Evolutionary conservation across 2,113 vertebrate genomes (phyloP), one percentile per base, ranked within the genome.

Genomic region (Microcebus ravelobensis): DNA sequence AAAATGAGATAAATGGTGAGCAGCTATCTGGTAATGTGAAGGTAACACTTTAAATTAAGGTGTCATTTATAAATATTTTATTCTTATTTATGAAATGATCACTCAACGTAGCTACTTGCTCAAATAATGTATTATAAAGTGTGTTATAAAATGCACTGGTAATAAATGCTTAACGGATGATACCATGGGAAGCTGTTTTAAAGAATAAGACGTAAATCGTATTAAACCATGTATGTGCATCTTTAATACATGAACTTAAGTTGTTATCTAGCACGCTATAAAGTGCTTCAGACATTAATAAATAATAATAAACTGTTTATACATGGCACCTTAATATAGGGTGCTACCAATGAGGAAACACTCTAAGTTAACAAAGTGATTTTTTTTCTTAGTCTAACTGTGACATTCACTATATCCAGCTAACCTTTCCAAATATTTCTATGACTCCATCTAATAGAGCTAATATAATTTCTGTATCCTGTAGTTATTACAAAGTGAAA

Each of bases 11-110:
- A 95, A 97, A 99, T 98, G 97, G 97, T 79, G 96, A 98, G 97
- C 92, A 84, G 98, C 97, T 98, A 39, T 84, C 89, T 93, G 13
- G 97, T 98, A 99, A 99, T 98, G 97, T 27, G 97, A 98, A 98
- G 99, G 98, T 99, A 99, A 98, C 98, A 94, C 98, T 98, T 98
- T 98, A 99, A 99, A 99, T 99, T 98, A 98, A 99, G 98, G 98
- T 98, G 98, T 96, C 98, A 98, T 97, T 98, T 98, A 98, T 97
- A 98, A 98, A 98, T 98, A 97, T 98, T 98, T 98, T 98, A 98
- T 98, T 98, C 98, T 99, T 99, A 99, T 99, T 98, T 99, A 99
- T 99, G 98, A 98, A 99, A 99, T 98, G 98, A 99, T 98, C 98
- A 55, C 98, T 98, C 98, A 99, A 98, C 98, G 98, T 97, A 98